Evolutionary conservation across 1,140 invertebrate genomes (phyloP).

Genomic region (Temnothorax nylanderi): DNA sequence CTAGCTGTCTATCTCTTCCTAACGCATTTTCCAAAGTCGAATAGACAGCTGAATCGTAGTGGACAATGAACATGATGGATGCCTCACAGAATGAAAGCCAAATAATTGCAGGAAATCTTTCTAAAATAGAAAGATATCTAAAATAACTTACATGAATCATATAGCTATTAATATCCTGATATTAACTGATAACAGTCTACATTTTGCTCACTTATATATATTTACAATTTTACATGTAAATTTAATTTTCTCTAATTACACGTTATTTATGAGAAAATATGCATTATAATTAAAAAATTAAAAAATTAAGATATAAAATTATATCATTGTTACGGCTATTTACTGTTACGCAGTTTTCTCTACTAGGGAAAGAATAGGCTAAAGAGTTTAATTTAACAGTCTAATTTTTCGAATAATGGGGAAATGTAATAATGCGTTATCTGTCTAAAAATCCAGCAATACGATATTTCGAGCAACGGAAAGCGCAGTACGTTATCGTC

Average conservation of each 20-base stretch:
- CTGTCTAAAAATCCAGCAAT: background rate
- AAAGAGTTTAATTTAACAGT: background rate
- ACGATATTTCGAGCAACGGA: background rate
- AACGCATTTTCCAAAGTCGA: slow-evolving; percentile 38
- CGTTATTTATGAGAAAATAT: too few relatives aligned
- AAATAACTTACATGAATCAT: background rate
- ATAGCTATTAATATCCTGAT: too few relatives aligned
- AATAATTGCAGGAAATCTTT: background rate
- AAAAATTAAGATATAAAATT: background rate
- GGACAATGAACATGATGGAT: background rate
- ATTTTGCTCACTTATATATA: too few relatives aligned
- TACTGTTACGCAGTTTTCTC: background rate
- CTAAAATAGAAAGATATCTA: background rate
- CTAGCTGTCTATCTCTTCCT: slow-evolving; percentile 41
- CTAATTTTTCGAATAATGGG: background rate
- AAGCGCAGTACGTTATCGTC: background rate
- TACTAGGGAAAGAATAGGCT: background rate
- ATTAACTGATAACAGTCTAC: too few relatives aligned
- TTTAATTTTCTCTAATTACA: too few relatives aligned
- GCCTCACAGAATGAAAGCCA: background rate
- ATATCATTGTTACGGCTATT: background rate
- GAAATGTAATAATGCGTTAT: background rate
- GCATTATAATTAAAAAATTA: background rate
- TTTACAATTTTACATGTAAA: too few relatives aligned
- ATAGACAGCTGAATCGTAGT: background rate